Conservation (phyloP, 2,888 invertebrate species). For the Osedax frankpressi region DNA sequence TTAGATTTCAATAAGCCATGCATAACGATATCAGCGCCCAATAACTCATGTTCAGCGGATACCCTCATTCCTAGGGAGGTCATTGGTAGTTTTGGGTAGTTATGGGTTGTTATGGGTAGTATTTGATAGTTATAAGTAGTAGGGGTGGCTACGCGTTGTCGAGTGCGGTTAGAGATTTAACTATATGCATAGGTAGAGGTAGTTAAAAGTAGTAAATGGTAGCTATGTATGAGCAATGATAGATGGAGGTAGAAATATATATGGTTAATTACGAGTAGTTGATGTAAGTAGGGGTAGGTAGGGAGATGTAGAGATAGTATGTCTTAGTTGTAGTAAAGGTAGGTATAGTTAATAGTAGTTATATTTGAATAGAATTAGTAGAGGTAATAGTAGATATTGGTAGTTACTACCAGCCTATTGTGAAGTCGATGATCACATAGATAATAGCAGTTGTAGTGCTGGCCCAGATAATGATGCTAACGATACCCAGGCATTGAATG, state of each 20-base stretch:
- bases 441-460: slow-evolving; percentile 59
- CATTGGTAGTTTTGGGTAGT: neutral
- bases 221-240: no score
- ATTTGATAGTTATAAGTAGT: neutral
- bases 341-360: no score
- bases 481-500: slow-evolving; percentile 61
- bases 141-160: neutral
- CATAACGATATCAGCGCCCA: slow-evolving; percentile 26
- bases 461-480: slow-evolving; percentile 66
- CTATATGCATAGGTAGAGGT: no score
- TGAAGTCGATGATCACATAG: slow-evolving; percentile 51
- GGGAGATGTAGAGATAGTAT: no score
- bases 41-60: slow-evolving; percentile 22
- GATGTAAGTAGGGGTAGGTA: no score
- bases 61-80: slow-evolving; percentile 23
- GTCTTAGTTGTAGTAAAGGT: no score
- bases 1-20: slow-evolving; percentile 20
- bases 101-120: no score
- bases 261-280: no score
- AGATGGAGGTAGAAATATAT: no score
- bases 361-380: no score
- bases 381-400: no score
- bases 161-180: neutral
- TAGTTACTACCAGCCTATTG: slow-evolving; percentile 18
- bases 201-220: no score